Evolutionary conservation across 2,113 vertebrate genomes (phyloP).

Genomic region (Ictalurus furcatus): DNA sequence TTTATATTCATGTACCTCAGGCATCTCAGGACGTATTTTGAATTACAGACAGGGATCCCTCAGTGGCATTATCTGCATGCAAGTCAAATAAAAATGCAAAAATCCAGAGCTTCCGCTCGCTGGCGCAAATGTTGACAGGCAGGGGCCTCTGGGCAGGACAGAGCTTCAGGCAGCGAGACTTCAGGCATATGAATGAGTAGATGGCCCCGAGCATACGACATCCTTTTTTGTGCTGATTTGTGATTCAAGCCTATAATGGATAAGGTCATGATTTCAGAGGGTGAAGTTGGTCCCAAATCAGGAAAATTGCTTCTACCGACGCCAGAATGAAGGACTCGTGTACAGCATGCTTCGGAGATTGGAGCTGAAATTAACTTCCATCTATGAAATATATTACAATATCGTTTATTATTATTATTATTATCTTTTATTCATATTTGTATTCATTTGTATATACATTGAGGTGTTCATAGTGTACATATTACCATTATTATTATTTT

Average conservation of each 20-base stretch:
- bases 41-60: conserved; percentile 15
- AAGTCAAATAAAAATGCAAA: conserved; percentile 36
- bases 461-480: too few species aligned
- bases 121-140: conserved; percentile 26
- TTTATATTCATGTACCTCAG: conserved; percentile 13
- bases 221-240: conserved; percentile 1
- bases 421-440: too few species aligned
- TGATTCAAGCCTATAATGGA: conserved; percentile 13
- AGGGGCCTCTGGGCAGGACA: conserved; percentile 33
- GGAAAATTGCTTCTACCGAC: background rate
- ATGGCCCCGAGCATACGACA: conserved; percentile 10
- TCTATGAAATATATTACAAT: background rate
- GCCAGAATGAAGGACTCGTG: background rate
- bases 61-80: background rate
- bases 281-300: background rate
- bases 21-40: background rate
- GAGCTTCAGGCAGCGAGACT: conserved; percentile 40
- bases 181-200: conserved; percentile 47
- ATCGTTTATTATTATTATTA: too few species aligned
- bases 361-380: background rate
- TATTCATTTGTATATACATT: too few species aligned
- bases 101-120: conserved; percentile 7
- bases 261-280: conserved; percentile 11
- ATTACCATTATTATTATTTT: too few species aligned
- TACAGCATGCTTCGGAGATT: background rate